Percentiles rank a stretch among this genome's conserved stretches.
These are phyloP conservation scores for Coluber constrictor DNA, from an alignment of 2,797 vertebrate genomes.

Conservation along the genomic window DNA sequence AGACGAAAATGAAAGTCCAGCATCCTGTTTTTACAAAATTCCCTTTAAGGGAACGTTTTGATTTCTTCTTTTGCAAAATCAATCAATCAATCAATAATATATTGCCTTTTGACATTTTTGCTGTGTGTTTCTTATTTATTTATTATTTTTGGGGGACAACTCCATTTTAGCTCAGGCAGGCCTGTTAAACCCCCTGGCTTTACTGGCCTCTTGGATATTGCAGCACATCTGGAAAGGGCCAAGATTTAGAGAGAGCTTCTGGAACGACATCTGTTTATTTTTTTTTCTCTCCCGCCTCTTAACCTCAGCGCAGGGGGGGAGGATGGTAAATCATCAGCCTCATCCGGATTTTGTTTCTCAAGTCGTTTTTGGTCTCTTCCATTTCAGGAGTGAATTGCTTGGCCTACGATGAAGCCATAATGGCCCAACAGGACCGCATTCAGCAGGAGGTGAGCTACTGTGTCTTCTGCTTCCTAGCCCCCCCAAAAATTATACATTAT, in stretches of 20 bases:
- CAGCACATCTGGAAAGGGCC: background rate
- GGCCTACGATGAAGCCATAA: constrained; percentile 92
- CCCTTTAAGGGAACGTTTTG: background rate
- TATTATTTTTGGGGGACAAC: background rate
- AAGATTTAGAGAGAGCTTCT: background rate
- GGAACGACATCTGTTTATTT: background rate
- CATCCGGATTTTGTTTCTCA: background rate
- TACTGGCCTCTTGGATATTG: background rate
- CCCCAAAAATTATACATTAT: background rate
- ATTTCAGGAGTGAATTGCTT: constrained; percentile 86
- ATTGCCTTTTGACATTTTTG: background rate
- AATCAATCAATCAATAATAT: no score
- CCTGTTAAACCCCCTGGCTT: background rate
- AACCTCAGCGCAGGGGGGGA: background rate
- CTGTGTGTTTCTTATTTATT: background rate
- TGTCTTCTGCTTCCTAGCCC: background rate
- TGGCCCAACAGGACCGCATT: constrained; percentile 94
- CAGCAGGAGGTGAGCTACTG: constrained; percentile 82
- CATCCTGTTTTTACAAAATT: background rate
- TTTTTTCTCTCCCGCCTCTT: no score
- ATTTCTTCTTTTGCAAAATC: background rate
- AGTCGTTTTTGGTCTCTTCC: background rate
- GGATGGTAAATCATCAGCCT: background rate
- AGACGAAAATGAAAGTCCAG: background rate
- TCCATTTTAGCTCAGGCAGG: background rate